Evolutionary conservation across 1,140 invertebrate species (phyloP), one percentile per base, ranked within the genome.

Genomic region (Drosophila quadrilineata): DNA sequence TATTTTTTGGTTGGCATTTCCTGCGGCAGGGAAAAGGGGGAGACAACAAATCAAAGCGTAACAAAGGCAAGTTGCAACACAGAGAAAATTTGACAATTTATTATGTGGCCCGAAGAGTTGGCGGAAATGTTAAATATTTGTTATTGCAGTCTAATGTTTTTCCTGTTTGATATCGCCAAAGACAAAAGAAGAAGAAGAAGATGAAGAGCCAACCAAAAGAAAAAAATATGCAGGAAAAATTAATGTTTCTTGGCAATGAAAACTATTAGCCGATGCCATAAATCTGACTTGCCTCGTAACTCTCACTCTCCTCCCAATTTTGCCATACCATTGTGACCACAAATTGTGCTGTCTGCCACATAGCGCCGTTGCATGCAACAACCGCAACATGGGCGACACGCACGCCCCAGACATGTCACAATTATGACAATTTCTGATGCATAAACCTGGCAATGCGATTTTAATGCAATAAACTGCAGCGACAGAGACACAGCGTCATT

Each of bases 61-160:
- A 70, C 73, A 84, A 84, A 80, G 67, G 22, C 38, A 40, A 60
- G 63, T 52, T 72, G 75, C 71, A 75, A 45, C 56, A 69, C 77
- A 69, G 59, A 57, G n/a, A n/a, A n/a, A 73, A 69, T 69, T 79
- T 65, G 75, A 70, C 75, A 73, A 82, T 82, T 71, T 82, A 77
- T 82, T 82, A 84, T 77, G 64, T 56, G 64, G n/a, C 73, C 56
- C 16, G 76, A 73, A 59, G 76, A 80, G 65, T 67, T 60, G 63
- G 77, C 77, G 79, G 79, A 84, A 84, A 84, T 84, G 79, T 85
- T 84, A 85, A 84, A 84, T 84, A 84, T 84, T 84, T 84, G 79
- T 85, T 85, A 84, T 84, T 84, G 71, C 74, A 79, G 79, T 85
- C 79, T 74, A 84, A 84, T 84, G 79, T 64, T 54, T n/a, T 84